These are phyloP conservation scores for Radopholus similis DNA, from an alignment of 1,140 invertebrate genomes.

Conservation along the genomic window DNA sequence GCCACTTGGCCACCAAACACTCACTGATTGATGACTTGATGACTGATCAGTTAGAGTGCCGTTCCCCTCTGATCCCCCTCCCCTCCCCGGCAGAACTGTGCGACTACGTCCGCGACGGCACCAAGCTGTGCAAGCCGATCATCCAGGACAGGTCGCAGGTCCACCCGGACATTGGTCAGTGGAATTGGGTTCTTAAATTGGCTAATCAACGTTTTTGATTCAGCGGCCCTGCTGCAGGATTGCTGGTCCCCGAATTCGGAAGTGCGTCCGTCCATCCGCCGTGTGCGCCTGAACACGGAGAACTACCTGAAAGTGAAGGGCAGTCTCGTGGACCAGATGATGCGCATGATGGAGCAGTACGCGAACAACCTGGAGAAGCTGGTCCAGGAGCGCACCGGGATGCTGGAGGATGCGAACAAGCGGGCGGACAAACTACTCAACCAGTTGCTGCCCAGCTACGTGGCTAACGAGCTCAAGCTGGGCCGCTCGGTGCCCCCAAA, in stretches of 20 bases:
- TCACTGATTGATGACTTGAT: not conserved
- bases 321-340: constrained; percentile 59
- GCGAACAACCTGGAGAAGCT: constrained; percentile 86
- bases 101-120: constrained; percentile 53
- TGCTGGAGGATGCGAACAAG: constrained; percentile 58
- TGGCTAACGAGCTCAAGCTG: constrained; percentile 57
- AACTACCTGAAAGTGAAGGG: constrained; percentile 60
- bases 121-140: constrained; percentile 46
- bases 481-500: constrained; percentile 55
- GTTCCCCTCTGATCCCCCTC: not conserved
- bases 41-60: not conserved
- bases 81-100: constrained; percentile 36
- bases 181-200: not conserved
- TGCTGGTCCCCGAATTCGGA: constrained; percentile 58
- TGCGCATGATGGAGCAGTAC: constrained; percentile 69
- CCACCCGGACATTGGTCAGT: constrained; percentile 49
- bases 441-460: constrained; percentile 56
- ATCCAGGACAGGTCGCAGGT: constrained; percentile 53
- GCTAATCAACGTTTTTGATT: not conserved
- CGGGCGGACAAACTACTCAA: constrained; percentile 56
- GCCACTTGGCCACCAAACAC: not conserved
- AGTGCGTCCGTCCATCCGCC: constrained; percentile 51
- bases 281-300: constrained; percentile 56
- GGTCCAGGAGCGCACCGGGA: constrained; percentile 82
- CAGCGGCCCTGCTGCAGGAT: constrained; percentile 45